Conservation (phyloP, 1,140 invertebrate species). For the Chelonus insularis region DNA sequence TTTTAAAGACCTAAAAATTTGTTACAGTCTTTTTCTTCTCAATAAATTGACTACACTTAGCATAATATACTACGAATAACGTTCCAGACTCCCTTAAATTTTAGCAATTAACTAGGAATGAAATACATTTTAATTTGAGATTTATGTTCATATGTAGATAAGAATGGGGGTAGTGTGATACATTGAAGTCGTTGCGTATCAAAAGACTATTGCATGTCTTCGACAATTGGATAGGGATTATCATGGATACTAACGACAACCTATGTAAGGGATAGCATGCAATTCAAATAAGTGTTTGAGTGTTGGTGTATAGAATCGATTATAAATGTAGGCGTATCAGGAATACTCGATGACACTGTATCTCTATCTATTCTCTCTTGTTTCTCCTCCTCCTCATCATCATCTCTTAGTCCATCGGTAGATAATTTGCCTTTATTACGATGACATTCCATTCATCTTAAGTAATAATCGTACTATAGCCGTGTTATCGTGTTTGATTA, state of each 20-base stretch:
- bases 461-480: constrained; percentile 12
- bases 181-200: not conserved
- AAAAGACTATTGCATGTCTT: not conserved
- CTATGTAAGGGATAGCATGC: not conserved
- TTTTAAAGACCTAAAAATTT: too few relatives aligned
- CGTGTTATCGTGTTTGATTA: constrained; percentile 18
- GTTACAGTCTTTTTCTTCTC: too few relatives aligned
- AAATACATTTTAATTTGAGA: too few relatives aligned
- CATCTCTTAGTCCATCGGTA: not conserved
- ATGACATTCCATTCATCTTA: constrained; percentile 10
- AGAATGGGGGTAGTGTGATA: not conserved
- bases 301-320: constrained; percentile 9
- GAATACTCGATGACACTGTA: not conserved
- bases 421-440: constrained; percentile 29
- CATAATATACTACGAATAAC: too few relatives aligned
- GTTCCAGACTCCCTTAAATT: too few relatives aligned
- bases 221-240: not conserved
- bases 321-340: constrained; percentile 9
- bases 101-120: too few relatives aligned
- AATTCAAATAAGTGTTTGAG: constrained; percentile 3
- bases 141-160: not conserved
- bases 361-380: not conserved
- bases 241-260: not conserved
- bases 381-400: not conserved
- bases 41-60: too few relatives aligned